Conservation (phyloP, 2,888 invertebrate species). For the Caenorhabditis becei region DNA sequence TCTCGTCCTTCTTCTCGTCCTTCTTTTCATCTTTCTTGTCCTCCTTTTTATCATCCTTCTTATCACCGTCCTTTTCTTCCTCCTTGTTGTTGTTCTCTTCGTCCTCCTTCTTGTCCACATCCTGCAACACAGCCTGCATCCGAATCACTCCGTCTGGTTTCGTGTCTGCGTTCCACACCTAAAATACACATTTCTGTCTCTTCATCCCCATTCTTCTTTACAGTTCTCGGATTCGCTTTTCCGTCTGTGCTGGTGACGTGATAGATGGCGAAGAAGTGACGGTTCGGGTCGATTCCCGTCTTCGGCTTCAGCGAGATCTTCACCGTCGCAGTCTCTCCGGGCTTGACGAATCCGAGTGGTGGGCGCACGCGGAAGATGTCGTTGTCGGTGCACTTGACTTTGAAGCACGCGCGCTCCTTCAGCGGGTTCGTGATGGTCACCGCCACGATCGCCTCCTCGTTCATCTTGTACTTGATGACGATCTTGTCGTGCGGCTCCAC, state of each 20-base stretch:
- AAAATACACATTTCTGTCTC: neutral
- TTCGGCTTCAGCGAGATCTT: conserved; percentile 65
- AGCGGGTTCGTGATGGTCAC: conserved; percentile 70
- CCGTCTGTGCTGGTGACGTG: conserved; percentile 61
- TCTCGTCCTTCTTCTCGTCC: conserved; percentile 37
- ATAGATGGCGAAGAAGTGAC: conserved; percentile 77
- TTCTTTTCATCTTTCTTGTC: conserved; percentile 35
- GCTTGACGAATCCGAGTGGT: conserved; percentile 71
- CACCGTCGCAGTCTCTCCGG: conserved; percentile 65
- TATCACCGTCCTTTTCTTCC: conserved; percentile 42
- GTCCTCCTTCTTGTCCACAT: conserved; percentile 24
- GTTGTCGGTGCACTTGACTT: conserved; percentile 75
- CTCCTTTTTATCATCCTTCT: conserved; percentile 35
- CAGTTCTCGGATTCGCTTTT: conserved; percentile 59
- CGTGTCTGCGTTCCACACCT: conserved; percentile 65
- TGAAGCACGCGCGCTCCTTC: conserved; percentile 68
- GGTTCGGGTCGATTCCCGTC: conserved; percentile 46
- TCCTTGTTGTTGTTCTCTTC: conserved; percentile 40
- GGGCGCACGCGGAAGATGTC: conserved; percentile 77
- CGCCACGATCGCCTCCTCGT: conserved; percentile 40
- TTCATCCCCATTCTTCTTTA: neutral
- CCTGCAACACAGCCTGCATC: conserved; percentile 47
- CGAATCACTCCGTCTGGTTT: conserved; percentile 74
- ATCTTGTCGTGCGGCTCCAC: conserved; percentile 66
- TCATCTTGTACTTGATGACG: conserved; percentile 59